Base-by-base conservation (phyloP, 2,888 invertebrate genomes). In the Aethes cnicana region DNA sequence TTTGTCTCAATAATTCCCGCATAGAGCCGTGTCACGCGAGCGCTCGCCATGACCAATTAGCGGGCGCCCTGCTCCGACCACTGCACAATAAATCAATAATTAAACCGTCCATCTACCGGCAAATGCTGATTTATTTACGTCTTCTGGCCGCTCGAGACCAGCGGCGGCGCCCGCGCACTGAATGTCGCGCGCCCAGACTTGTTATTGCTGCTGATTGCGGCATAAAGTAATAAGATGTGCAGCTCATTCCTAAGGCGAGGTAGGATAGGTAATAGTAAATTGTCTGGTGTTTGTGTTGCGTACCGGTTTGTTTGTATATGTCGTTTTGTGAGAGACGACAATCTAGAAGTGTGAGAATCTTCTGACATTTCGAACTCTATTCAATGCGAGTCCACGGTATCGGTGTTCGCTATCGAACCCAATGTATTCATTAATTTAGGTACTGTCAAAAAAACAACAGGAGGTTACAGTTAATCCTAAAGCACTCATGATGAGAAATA, bases 11-110 rank as follows among this genome's bases (percentile, higher is more conserved):
- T 82, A 84, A 84, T 81, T 79, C 74, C 67, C 64, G 68, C 69
- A 61, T 61, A 72, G 70, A 63, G 68, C 69, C 60, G 72, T 80
- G 87, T 88, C 88, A 87, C 87, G 87, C 86, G 82, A 85, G 76
- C 72, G 66, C 75, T 69, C 69, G 71, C 75, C 76, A 69, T 64
- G 68, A 81, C 89, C 88, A 89, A 89, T 89, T 88, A 88, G 82
- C 71, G 69, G 81, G 79, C 81, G 81, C 82, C 78, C 73, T 63
- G 72, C 72, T 64, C 62, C 65, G 69, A 69, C 69, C 71, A 63
- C 67, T 56, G 67, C 64, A 77, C 84, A 81, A 85, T 87, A 89
- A 89, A 88, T 88, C 89, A 88, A 85, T 88, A 88, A 88, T 86
- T 86, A 84, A 84, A 84, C 74, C 81, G 84, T 86, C 86, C 83